Evolutionary conservation across 2,888 invertebrate genomes (phyloP), one percentile per base, ranked within the genome.

Genomic region (Scaptomyza caliginosa): DNA sequence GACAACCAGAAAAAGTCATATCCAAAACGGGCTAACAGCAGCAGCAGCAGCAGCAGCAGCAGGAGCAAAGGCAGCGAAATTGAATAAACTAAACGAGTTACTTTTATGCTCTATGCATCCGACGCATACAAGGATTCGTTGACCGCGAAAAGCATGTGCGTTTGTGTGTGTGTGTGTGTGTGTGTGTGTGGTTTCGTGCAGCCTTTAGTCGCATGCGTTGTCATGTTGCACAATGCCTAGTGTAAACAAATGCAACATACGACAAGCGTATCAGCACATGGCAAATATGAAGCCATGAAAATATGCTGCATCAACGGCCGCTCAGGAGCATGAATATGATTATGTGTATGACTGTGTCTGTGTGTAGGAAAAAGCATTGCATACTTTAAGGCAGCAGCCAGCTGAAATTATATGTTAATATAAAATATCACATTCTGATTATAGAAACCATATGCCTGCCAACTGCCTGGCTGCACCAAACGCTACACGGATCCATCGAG

Each of bases 401-500:
- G 45, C 48, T 42, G 34, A 36, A 58, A 34, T 63, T 59, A n/a
- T n/a, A n/a, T n/a, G n/a, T n/a, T n/a, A n/a, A n/a, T n/a, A 45
- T 66, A 62, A 72, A 32, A 50, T 50, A 30, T 54, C 40, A 19
- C 16, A n/a, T 32, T 16, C 19, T 45, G 42, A 23, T 52, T 7
- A 32, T 49, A 98, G 96, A 96, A 97, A 92, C 98, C 98, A 0
- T 98, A 98, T 91, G 96, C 96, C 1, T 98, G 98, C 81, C 96
- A 97, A 82, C 95, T 96, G 16, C 92, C 93, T 0, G 97, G 97
- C 1, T 98, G 98, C 89, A 94, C 94, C 5, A 98, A 98, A 90
- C 94, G 97, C 32, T 98, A 98, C 92, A 98, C 98, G 0, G 98
- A 98, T 90, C 98, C 98, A 0, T 97, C 97, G 51, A 97, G 97